phyloP scores from a whole-genome alignment of 2,113 vertebrate genomes.

The Hypocryptadius cinnamomeus region DNA sequence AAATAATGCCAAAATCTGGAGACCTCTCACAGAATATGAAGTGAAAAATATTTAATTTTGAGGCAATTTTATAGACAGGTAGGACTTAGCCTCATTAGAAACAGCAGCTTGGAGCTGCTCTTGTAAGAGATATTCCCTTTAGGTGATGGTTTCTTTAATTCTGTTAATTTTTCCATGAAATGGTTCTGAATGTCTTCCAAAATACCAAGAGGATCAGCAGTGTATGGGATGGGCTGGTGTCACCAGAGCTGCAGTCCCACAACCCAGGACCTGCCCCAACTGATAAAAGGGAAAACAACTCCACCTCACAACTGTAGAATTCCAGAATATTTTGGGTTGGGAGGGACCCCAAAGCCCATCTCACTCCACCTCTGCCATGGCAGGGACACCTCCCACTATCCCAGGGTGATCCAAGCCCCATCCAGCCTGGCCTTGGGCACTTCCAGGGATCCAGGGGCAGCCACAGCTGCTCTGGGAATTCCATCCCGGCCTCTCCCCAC shows the following conservation, averaged over 20 bases:
- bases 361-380: fast-evolving
- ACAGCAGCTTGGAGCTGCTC: not conserved
- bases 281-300: not conserved
- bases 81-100: not conserved
- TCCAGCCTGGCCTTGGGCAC: fast-evolving
- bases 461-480: not conserved
- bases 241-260: not conserved
- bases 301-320: fast-evolving
- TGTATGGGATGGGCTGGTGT: not conserved
- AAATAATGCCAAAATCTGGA: not conserved
- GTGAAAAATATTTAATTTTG: not conserved
- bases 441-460: not conserved
- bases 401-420: fast-evolving
- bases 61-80: not conserved
- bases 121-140: too few species aligned
- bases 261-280: fast-evolving
- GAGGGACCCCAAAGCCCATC: not conserved
- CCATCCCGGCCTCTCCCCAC: fast-evolving
- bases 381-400: fast-evolving
- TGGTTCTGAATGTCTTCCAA: not conserved
- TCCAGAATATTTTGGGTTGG: too few species aligned
- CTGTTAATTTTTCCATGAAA: not conserved
- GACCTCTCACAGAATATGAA: not conserved
- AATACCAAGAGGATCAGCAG: fast-evolving
- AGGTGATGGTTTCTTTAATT: not conserved